Percentiles rank a stretch among this genome's conserved stretches.
Evolutionary conservation across 2,797 vertebrate species (phyloP).

Genomic region (Sparidentex hasta): DNA sequence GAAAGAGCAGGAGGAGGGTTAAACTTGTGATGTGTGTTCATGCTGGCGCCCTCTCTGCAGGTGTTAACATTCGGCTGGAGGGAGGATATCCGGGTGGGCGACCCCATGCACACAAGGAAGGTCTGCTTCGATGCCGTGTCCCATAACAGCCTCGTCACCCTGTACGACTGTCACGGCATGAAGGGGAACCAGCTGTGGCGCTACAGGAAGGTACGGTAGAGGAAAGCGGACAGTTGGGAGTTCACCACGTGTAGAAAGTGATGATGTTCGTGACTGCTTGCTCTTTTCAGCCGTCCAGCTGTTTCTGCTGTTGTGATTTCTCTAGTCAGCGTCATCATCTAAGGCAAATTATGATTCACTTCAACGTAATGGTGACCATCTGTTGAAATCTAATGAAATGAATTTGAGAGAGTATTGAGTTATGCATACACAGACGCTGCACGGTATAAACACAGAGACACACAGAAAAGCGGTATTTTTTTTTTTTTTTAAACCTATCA

Average conservation of each 20-base stretch:
- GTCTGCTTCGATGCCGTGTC: slow-evolving; percentile 95
- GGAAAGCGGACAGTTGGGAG: no score
- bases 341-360: slow-evolving; percentile 4
- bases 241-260: not conserved
- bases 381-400: slow-evolving; percentile 13
- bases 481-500: no score
- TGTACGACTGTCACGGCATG: slow-evolving; percentile 98
- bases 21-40: not conserved
- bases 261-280: not conserved
- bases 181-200: slow-evolving; percentile 98
- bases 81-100: slow-evolving; percentile 94
- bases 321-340: slow-evolving; percentile 11
- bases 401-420: not conserved
- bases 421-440: not conserved
- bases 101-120: slow-evolving; percentile 95
- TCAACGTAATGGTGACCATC: slow-evolving; percentile 13
- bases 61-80: slow-evolving; percentile 96
- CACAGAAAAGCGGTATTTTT: no score
- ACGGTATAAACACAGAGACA: no score
- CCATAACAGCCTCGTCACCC: slow-evolving; percentile 92
- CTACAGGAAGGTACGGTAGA: slow-evolving; percentile 88
- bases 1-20: not conserved
- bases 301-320: not conserved
- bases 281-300: not conserved
- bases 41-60: slow-evolving; percentile 70